Base-by-base conservation (phyloP, 2,113 vertebrate genomes). In the Heterotis niloticus region DNA sequence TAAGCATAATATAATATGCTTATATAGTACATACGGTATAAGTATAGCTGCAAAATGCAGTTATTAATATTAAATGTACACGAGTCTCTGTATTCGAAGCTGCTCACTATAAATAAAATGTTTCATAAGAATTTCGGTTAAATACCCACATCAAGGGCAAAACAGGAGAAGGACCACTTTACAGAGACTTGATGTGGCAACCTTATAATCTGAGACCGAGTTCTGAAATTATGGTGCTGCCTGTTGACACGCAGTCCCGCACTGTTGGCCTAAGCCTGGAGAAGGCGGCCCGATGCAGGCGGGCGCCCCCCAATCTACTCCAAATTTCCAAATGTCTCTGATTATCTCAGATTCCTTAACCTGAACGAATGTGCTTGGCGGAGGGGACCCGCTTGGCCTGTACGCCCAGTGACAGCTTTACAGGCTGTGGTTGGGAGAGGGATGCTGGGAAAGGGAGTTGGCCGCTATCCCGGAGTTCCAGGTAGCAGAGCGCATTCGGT, bases 401-500 rank as follows among this genome's bases (percentile, higher is more conserved):
- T 93, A 93, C 91, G 89, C 88, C 91, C 91, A 88, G 85, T 94
- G 93, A 94, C 92, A 96, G 93, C 88, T 96, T 95, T 95, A 94
- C 91, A 87, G 91, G 91, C 88, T 87, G 84, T 86, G 88, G 90
- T 88, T 83, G 85, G 89, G 83, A 93, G 88, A 89, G 89, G 91
- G 93, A 93, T 88, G 87, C 93, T 93, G 91, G 91, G 91, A 94
- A 94, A 90, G 84, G 91, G 92, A 90, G 87, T 89, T 94, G 94
- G 91, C 93, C 88, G 83, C 90, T 90, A 91, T 93, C 93, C 92
- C 91, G 93, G 88, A 92, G 86, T 89, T 92, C 90, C 94, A 97
- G 95, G 94, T 96, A 94, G 89, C 93, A 93, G 90, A 92, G 87
- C 90, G 88, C 91, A 91, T 91, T 92, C 91, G 92, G 85, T 85